Conservation (phyloP, 64 coral and sea anemone species). For the Trachythela sp. region DNA sequence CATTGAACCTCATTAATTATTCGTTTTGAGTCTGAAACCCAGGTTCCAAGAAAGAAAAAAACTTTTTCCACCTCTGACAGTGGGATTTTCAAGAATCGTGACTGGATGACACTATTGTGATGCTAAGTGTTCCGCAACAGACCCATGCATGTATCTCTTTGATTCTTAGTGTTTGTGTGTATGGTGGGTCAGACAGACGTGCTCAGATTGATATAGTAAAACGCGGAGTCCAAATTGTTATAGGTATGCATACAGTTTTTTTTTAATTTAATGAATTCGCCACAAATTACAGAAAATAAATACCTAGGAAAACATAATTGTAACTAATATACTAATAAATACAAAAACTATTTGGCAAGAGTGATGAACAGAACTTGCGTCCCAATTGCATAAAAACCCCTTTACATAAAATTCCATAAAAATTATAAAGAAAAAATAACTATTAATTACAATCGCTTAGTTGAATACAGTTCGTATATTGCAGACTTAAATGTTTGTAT, state of each 20-base stretch:
- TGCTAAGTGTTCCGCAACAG: too few species aligned
- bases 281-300: background rate
- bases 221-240: conserved; percentile 94
- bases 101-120: too few species aligned
- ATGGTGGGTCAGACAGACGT: conserved; percentile 83
- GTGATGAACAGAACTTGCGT: background rate
- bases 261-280: background rate
- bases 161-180: conserved; percentile 84
- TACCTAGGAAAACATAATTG: background rate
- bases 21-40: too few species aligned
- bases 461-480: background rate
- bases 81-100: too few species aligned
- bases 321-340: background rate
- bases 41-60: too few species aligned
- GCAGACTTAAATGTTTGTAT: background rate
- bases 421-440: background rate
- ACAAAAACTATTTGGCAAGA: background rate
- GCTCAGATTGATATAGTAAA: conserved; percentile 71
- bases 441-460: background rate
- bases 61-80: too few species aligned
- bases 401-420: background rate
- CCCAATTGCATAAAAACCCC: background rate
- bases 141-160: background rate
- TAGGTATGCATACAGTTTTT: conserved; percentile 38
- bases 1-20: too few species aligned